Base-by-base conservation (phyloP, 2,888 invertebrate genomes). In the Myathropa florea region DNA sequence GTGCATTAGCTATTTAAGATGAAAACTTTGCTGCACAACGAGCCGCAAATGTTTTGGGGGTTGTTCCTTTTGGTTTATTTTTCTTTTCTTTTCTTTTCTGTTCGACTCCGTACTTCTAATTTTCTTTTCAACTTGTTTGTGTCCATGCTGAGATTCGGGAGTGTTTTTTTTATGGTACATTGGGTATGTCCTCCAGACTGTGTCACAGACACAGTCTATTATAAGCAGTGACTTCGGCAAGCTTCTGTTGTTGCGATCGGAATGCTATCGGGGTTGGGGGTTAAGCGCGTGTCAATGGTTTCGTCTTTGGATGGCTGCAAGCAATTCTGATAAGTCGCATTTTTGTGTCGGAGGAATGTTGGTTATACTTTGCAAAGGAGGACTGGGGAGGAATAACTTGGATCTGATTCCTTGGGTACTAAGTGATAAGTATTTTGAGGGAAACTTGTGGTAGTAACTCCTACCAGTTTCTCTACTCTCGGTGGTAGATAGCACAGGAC, bases 1-100 rank as follows among this genome's bases (percentile, higher is more conserved):
- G 46, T 55, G 46, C 72, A 83, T 78, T 83, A 83, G 67, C 67
- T 83, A 30, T 72, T 77, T 59, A 67, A 72, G 77, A 57, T 71
- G 33, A 26, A 67, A 77, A 72, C n/a, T 77, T 77, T 72, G 24
- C 7, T 46, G 55, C 55, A 61, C n/a, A 18, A 14, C 57, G 10
- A 71, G 21, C 30, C 14, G 18, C 65, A 39, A 79, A 72, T 79
- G 57, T 60, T 65, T 12, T 67, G 60, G 21, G 57, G 12, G 65
- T 63, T 60, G 53, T 79, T 72, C 55, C 18, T 78, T 64, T 68
- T 10, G 30, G 39, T 26, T 14, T 21, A n/a, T 63, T n/a, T 30
- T 30, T 2, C 6, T 10, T 33, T 23, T 18, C 23, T n/a, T 36
- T 18, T 64, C 12, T 57, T 57, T 14, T 24, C 24, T 57, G 1